These are phyloP conservation scores for Aphis craccivora DNA, from an alignment of 1,140 invertebrate species.

Conservation along the genomic window DNA sequence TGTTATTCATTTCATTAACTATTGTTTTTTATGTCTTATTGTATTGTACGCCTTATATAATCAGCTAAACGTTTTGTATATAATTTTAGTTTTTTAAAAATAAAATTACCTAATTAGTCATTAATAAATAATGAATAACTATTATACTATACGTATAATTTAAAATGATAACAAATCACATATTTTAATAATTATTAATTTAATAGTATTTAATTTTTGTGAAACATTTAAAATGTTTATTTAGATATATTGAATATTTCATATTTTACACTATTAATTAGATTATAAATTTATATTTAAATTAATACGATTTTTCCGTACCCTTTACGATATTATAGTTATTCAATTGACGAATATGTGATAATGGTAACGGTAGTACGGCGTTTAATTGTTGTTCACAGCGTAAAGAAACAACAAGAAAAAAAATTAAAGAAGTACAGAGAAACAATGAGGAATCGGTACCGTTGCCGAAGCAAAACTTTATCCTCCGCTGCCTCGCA, in stretches of 20 bases:
- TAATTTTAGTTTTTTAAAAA: background rate
- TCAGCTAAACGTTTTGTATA: background rate
- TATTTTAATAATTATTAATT: background rate
- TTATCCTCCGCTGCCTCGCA: background rate
- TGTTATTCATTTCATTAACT: no score
- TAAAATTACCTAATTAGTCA: background rate
- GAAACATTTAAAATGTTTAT: no score
- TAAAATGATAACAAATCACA: background rate
- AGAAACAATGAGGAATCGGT: background rate
- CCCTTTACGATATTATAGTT: background rate
- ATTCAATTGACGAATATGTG: background rate
- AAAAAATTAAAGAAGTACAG: background rate
- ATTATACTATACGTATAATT: fast-evolving
- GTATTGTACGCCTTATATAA: background rate
- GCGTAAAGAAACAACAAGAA: background rate
- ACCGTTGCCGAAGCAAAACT: background rate
- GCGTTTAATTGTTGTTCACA: background rate
- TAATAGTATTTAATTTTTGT: no score
- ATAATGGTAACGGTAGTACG: background rate
- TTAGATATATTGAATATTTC: no score
- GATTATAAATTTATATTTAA: no score
- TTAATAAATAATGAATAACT: background rate
- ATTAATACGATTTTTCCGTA: background rate
- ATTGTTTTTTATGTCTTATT: background rate
- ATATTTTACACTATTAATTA: no score